Base-by-base conservation (phyloP, 2,797 vertebrate genomes). In the Steatocranus sp. region DNA sequence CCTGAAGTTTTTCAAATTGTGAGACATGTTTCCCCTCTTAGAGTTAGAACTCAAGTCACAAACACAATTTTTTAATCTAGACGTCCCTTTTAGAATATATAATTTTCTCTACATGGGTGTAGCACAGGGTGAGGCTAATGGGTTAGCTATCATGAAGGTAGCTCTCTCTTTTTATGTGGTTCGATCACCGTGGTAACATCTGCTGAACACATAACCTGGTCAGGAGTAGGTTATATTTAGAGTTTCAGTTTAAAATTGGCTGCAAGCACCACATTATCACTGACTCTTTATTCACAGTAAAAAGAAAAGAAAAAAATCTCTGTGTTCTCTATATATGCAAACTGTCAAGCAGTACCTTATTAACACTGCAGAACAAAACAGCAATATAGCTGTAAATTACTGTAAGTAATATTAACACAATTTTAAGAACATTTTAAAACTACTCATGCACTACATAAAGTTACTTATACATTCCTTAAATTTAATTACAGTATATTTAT, bases 291-390 rank as follows among this genome's bases (percentile, higher is more conserved):
- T 17, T 54, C 23, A 27, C 25, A 54, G 1, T 15, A 54, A 27
- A 27, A 54, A 54, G 25, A 27, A 27, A 54, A 15, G 20, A 27
- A 27, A 54, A 53, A 54, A 54, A 32, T 11, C 30, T 61, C 32
- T 36, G 18, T 36, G 3, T 36, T 61, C 32, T 61, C 32, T 36
- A 12, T 20, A 8, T 1, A 61, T 61, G 4, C 58, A 61, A 61
- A 1, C 6, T 8, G 2, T 61, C 2, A 0, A 36, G 32, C 0
- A 34, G 30, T 34, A 34, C 17, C 0, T 34, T 61, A 61, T 61
- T 34, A 61, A 34, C 53, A 17, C 1, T 0, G 0, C 4, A 34
- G 56, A 5, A 61, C 56, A 36, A 61, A 61, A 61, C 56, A 8
- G 56, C 32, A 61, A 61, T 2, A 34, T 61, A 34, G 18, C 30